Conservation (phyloP, 2,113 vertebrate species). For the Pteropus alecto region DNA sequence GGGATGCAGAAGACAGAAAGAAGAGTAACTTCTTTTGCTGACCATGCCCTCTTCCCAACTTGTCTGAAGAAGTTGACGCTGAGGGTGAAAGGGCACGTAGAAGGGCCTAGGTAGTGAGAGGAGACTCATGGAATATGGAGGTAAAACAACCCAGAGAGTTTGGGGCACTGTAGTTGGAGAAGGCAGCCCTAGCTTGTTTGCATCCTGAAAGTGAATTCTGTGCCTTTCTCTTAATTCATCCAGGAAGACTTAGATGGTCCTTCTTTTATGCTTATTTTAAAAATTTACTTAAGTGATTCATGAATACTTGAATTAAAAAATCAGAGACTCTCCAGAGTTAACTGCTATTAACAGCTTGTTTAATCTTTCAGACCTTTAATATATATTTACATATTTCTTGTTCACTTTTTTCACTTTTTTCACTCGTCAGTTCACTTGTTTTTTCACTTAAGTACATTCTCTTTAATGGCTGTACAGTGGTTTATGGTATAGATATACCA, state of each 20-base stretch:
- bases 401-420: conserved; percentile 19
- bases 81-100: neutral
- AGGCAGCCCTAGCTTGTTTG: neutral
- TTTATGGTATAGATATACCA: neutral
- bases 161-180: neutral
- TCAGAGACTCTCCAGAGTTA: neutral
- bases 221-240: neutral
- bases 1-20: neutral
- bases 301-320: neutral
- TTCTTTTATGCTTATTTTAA: neutral
- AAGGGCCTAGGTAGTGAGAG: neutral
- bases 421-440: neutral
- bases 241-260: neutral
- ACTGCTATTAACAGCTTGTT: neutral
- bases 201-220: neutral
- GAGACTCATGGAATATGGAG: neutral
- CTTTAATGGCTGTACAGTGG: neutral
- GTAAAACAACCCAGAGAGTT: neutral
- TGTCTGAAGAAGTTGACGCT: neutral
- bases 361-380: neutral
- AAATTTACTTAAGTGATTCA: neutral
- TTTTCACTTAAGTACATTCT: conserved; percentile 5
- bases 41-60: neutral
- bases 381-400: neutral
- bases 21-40: neutral